Conservation (phyloP, 2,888 invertebrate species). For the Drosophila sordidapex region DNA sequence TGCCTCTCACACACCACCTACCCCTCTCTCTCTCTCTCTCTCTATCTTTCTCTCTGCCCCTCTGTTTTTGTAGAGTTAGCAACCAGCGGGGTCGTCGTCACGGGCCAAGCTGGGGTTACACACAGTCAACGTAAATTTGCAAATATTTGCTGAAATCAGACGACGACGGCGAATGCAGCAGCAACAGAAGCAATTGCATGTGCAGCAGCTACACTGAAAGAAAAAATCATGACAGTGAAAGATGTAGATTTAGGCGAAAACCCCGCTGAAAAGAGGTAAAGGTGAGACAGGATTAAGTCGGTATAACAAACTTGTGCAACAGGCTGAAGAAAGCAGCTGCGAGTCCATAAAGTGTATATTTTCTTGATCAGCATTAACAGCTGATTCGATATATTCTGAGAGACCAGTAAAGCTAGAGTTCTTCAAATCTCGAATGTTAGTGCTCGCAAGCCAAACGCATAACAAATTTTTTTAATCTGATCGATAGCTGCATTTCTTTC, state of each 20-base stretch:
- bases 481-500: not conserved
- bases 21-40: not conserved
- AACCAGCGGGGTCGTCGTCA: constrained; percentile 63
- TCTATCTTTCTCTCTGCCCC: not conserved
- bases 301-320: too few relatives aligned
- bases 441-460: too few relatives aligned
- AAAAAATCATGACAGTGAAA: not conserved
- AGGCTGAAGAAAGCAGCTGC: too few relatives aligned
- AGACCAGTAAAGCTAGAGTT: not conserved
- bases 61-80: constrained; percentile 9
- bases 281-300: too few relatives aligned
- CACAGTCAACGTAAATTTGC: constrained; percentile 78
- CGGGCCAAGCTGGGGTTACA: constrained; percentile 69
- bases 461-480: not conserved
- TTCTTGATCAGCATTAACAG: not conserved
- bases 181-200: constrained; percentile 42
- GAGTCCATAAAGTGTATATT: not conserved
- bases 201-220: constrained; percentile 27
- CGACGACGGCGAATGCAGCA: constrained; percentile 60
- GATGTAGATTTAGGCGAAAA: not conserved
- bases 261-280: not conserved
- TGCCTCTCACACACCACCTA: constrained; percentile 11
- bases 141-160: constrained; percentile 78
- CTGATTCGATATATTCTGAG: not conserved
- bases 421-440: not conserved